Evolutionary conservation across 2,888 invertebrate genomes (phyloP).

Genomic region (Acrocyrtus sp.): DNA sequence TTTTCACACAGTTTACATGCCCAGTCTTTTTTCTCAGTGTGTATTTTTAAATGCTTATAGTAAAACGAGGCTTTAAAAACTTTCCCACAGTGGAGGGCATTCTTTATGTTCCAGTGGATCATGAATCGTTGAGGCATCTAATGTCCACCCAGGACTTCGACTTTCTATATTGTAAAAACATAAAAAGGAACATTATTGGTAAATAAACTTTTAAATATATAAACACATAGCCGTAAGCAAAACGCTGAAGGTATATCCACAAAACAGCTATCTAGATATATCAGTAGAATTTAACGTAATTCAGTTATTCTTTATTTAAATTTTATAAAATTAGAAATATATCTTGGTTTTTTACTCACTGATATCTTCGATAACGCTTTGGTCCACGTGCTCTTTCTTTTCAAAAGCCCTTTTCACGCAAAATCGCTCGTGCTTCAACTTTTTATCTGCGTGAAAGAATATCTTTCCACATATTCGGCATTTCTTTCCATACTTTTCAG

Average conservation of each 20-base stretch:
- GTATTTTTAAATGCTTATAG: slow-evolving; percentile 8
- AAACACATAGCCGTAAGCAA: no score
- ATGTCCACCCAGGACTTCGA: background rate
- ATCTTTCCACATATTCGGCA: slow-evolving; percentile 16
- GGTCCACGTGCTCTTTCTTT: slow-evolving; percentile 10
- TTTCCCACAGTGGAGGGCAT: slow-evolving; percentile 21
- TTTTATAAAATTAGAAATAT: background rate
- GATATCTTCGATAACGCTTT: slow-evolving; percentile 7
- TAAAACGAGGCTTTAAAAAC: slow-evolving; percentile 3
- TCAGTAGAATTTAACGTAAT: no score
- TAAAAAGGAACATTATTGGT: no score
- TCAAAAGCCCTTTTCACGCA: slow-evolving; percentile 13
- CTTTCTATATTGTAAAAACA: background rate
- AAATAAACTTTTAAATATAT: background rate
- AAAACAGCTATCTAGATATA: no score
- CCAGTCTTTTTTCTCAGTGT: slow-evolving; percentile 11
- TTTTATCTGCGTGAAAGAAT: slow-evolving; percentile 6
- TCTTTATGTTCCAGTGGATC: slow-evolving; percentile 3
- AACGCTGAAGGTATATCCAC: no score
- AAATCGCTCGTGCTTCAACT: slow-evolving; percentile 12
- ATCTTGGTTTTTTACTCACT: slow-evolving; percentile 10
- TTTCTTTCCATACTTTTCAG: slow-evolving; percentile 9
- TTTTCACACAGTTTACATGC: slow-evolving; percentile 20
- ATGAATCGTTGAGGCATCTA: background rate
- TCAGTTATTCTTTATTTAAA: background rate